Evolutionary conservation across 2,113 vertebrate species (phyloP).

Genomic region (Proteles cristata): DNA sequence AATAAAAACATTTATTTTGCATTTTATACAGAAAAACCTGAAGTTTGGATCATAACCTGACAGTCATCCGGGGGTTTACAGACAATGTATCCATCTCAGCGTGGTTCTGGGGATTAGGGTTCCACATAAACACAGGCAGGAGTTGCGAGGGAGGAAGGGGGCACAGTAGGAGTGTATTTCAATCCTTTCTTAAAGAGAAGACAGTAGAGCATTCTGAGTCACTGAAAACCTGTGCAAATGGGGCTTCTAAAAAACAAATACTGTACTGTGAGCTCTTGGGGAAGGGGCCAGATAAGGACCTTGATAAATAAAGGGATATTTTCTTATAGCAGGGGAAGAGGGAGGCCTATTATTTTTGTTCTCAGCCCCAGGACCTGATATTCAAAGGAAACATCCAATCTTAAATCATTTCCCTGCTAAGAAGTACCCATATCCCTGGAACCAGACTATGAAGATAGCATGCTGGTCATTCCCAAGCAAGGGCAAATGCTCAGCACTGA

Average conservation of each 20-base stretch:
- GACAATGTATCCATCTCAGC: slow-evolving; percentile 70
- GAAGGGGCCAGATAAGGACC: neutral
- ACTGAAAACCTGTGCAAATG: slow-evolving; percentile 72
- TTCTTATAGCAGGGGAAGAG: neutral
- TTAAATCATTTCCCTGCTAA: slow-evolving; percentile 56
- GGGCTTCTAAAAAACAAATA: slow-evolving; percentile 64
- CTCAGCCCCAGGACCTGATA: slow-evolving; percentile 47
- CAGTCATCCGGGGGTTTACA: slow-evolving; percentile 75
- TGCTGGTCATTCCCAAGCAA: slow-evolving; percentile 30
- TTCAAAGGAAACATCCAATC: slow-evolving; percentile 28
- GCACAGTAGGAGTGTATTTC: slow-evolving; percentile 85
- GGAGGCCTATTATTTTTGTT: slow-evolving; percentile 43
- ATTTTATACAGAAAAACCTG: slow-evolving; percentile 90
- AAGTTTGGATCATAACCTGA: slow-evolving; percentile 79
- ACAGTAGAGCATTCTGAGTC: slow-evolving; percentile 74
- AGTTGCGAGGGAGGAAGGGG: slow-evolving; percentile 65
- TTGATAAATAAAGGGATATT: slow-evolving; percentile 66
- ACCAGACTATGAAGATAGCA: slow-evolving; percentile 32
- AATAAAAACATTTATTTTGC: slow-evolving; percentile 90
- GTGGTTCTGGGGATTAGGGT: slow-evolving; percentile 59
- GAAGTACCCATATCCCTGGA: slow-evolving; percentile 24
- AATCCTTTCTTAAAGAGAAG: slow-evolving; percentile 79
- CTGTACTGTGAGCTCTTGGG: slow-evolving; percentile 41
- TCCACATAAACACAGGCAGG: slow-evolving; percentile 79
- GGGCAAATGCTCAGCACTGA: neutral